Base-by-base conservation (phyloP, 2,888 invertebrate genomes). In the Ennomos fuscantarius region DNA sequence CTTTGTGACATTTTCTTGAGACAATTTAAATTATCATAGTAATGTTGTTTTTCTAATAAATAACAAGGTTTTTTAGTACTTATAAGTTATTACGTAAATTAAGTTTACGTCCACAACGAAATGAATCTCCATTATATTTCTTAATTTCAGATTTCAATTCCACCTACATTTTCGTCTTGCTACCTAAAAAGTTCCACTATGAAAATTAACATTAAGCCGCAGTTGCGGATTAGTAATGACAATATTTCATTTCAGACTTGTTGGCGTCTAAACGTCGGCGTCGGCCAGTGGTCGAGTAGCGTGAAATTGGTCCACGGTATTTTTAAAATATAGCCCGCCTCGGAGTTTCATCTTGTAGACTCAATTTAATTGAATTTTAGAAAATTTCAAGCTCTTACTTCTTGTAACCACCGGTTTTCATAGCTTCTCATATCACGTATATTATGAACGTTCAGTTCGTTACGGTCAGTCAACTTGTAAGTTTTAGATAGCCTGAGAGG, bases 301-400 rank as follows among this genome's bases (percentile, higher is more conserved):
- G 85, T 90, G 87, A 90, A 90, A 91, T 90, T 90, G 82, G 78
- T 68, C 79, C 79, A 81, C 63, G 79, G 85, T 84, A 84, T 84
- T 86, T 87, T 86, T 79, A 79, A 84, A 85, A 79, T 75, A 78
- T 79, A 74, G 74, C 70, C 71, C 68, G 74, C 66, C 78, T 74
- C 69, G 66, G 74, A 73, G 75, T 73, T 74, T 73, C 69, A 63
- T 78, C 78, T 75, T 74, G 74, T 60, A 64, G 49, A 73, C 74
- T 76, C 76, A 71, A 81, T 81, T 78, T 45, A 55, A 45, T 35
- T 55, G 13, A 37, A 79, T 44, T 24, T 44, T 37, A 37, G 11
- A 36, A 34, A n/a, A 31, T 75, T 76, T 55, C 31, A 32, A 24
- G 46, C 31, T 40, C 8, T 33, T n/a, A 12, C 12, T 12, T 8